Conservation (phyloP, 2,113 vertebrate species). For the Myotis yumanensis region DNA sequence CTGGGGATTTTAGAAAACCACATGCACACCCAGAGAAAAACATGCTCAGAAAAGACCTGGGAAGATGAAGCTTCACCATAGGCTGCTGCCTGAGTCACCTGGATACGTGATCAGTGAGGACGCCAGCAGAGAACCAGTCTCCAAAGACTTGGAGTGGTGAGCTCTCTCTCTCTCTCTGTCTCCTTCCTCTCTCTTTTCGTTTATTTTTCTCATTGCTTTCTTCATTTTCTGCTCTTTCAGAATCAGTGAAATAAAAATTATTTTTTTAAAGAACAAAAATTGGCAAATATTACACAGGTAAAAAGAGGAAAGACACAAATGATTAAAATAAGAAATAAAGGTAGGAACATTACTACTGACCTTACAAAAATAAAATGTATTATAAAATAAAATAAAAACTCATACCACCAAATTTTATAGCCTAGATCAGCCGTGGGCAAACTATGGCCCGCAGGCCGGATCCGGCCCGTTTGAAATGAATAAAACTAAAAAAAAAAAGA, state of each 20-base stretch:
- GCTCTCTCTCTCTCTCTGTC: background rate
- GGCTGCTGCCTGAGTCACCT: accelerated
- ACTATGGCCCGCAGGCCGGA: no score
- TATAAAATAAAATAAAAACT: background rate
- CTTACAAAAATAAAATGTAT: background rate
- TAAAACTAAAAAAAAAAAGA: no score
- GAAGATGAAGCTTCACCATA: background rate
- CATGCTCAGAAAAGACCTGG: background rate
- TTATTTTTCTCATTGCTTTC: background rate
- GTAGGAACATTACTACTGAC: background rate
- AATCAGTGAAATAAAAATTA: background rate
- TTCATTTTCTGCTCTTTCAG: background rate
- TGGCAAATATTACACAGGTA: background rate
- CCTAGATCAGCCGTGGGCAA: no score
- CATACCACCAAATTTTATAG: background rate
- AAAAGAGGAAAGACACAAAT: background rate
- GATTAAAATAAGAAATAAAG: background rate
- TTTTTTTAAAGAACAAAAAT: background rate
- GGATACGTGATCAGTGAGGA: background rate
- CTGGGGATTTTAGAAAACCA: background rate
- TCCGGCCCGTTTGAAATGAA: no score
- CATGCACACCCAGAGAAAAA: background rate
- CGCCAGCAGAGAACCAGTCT: background rate
- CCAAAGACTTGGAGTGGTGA: background rate
- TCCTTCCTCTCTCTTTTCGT: background rate